Base-by-base conservation (phyloP, 2,797 vertebrate genomes). In the Gallinago stenura region DNA sequence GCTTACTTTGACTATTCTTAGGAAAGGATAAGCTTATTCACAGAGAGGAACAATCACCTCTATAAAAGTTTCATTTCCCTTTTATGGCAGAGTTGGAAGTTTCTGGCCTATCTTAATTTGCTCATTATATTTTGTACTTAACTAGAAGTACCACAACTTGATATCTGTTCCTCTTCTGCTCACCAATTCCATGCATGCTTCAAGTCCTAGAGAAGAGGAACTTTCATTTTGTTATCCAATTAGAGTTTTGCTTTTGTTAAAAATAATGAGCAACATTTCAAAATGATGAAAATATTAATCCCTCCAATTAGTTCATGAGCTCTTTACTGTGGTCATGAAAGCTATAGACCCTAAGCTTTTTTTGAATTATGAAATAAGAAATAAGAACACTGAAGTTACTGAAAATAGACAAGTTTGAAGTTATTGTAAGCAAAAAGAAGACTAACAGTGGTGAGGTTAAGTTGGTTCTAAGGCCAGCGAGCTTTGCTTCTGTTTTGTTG, bases 401-500 rank as follows among this genome's bases (percentile, higher is more conserved):
- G 65, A 46, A 87, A 37, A 54, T 12, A 68, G 21, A 26, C 19
- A 9, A 48, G 13, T 65, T 56, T 62, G 62, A 91, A 93, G 41
- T 62, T 60, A 41, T 1, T 65, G 15, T 83, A 46, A 81, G 72
- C 72, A 51, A 57, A 90, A 90, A 45, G 39, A 90, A 65, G 14
- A 78, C 83, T 62, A 71, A 90, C 21, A 33, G 25, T 72, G 50
- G 58, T 58, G 50, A 87, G 37, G 37, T 60, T 89, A 56, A 41
- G 24, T 58, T 73, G 71, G 61, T 91, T 92, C 70, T 90, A 89
- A 64, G 83, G 39, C 43, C 83, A 90, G 83, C 39, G n/a, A 89
- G 46, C 45, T 94, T 87, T 92, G 81, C 73, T 88, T 94, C 72
- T 90, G 57, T 83, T 94, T 72, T 84, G 70, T 62, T 91, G 76